Conservation (phyloP, 2,888 invertebrate genomes). For the Cataglyphis rosenhaueri region DNA sequence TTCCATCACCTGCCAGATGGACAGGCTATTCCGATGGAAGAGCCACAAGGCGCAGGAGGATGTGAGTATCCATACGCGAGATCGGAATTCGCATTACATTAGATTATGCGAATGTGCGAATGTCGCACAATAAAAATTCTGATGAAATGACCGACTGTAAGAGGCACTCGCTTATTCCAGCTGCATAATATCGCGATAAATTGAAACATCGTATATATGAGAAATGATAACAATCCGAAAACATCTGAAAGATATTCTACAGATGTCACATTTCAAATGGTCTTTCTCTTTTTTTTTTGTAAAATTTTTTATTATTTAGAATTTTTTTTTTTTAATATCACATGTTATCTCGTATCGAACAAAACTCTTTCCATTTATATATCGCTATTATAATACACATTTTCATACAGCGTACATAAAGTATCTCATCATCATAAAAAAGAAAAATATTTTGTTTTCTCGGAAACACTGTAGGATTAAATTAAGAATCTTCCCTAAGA, state of each 20-base stretch:
- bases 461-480: background rate
- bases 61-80: constrained; percentile 76
- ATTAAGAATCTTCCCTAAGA: background rate
- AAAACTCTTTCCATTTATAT: background rate
- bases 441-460: background rate
- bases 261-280: background rate
- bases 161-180: background rate
- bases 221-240: background rate
- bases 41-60: constrained; percentile 82
- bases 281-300: background rate
- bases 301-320: background rate
- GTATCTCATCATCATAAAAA: background rate
- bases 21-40: constrained; percentile 83
- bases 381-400: background rate
- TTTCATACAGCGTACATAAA: background rate
- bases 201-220: background rate
- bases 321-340: background rate
- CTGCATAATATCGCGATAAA: constrained; percentile 1
- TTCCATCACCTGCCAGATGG: constrained; percentile 75
- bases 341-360: background rate
- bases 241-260: background rate
- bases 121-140: background rate
- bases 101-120: background rate
- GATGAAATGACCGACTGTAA: background rate
- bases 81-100: background rate